Percentiles rank a stretch among this genome's conserved stretches.
Evolutionary conservation across 1,140 invertebrate genomes (phyloP).

Genomic region (Eulimnadia texana): DNA sequence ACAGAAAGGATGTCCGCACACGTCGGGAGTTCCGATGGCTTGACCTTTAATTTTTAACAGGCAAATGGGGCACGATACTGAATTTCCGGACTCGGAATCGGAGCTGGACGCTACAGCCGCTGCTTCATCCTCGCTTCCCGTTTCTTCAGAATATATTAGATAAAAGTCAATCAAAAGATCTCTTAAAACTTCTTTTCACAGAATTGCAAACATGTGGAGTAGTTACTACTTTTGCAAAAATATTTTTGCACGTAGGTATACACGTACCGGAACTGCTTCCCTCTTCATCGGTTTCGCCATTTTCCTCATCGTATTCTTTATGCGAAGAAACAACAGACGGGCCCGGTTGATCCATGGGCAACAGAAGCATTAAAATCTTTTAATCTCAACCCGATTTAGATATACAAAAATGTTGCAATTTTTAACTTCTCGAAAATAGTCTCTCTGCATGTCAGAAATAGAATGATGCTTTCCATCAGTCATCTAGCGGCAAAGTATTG

Average conservation of each 20-base stretch:
- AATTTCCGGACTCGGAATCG: constrained; percentile 32
- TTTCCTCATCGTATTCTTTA: no score
- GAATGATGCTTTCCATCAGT: neutral
- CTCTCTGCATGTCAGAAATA: neutral
- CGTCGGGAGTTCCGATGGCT: constrained; percentile 65
- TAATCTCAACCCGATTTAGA: no score
- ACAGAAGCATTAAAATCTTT: no score
- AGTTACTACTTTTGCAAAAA: no score
- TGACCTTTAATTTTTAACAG: constrained; percentile 57
- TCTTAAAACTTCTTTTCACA: neutral
- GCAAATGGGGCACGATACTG: constrained; percentile 62
- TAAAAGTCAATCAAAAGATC: neutral
- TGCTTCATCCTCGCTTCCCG: neutral
- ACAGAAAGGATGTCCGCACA: constrained; percentile 80
- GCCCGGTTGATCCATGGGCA: no score
- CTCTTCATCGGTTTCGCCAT: no score
- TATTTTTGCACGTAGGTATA: no score
- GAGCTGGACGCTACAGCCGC: constrained; percentile 2
- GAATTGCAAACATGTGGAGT: neutral
- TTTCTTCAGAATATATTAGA: neutral
- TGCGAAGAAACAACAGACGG: no score
- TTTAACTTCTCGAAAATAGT: neutral
- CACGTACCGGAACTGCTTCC: no score
- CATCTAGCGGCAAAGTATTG: neutral
- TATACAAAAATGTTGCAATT: constrained; percentile 2